These are phyloP conservation scores for Hydraecia micacea DNA, from an alignment of 2,888 invertebrate species.

Conservation along the genomic window DNA sequence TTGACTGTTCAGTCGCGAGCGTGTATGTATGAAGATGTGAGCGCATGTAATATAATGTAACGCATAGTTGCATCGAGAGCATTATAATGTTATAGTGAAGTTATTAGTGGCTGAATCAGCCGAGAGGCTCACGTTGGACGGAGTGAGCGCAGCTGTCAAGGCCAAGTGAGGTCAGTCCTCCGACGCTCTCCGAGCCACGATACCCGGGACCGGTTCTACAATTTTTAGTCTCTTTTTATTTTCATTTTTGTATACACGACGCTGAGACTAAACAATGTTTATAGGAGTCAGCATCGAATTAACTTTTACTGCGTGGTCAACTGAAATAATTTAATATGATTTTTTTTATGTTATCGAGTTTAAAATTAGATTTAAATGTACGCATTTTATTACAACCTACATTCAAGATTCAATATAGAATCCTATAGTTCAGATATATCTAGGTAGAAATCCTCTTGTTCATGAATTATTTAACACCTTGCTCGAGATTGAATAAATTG, in stretches of 20 bases:
- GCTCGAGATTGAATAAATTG: slow-evolving; percentile 38
- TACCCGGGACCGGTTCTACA: slow-evolving; percentile 89
- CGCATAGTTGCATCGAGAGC: slow-evolving; percentile 85
- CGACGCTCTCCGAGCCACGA: slow-evolving; percentile 88
- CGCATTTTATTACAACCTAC: slow-evolving; percentile 30
- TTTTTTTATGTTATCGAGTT: slow-evolving; percentile 66
- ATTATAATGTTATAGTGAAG: slow-evolving; percentile 88
- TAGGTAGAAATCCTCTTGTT: slow-evolving; percentile 24
- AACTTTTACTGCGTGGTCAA: slow-evolving; percentile 86
- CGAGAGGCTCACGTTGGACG: slow-evolving; percentile 82
- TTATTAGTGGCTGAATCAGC: slow-evolving; percentile 88
- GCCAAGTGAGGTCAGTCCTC: slow-evolving; percentile 90
- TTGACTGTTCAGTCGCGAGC: slow-evolving; percentile 66
- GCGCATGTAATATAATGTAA: slow-evolving; percentile 78
- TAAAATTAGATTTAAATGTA: slow-evolving; percentile 55
- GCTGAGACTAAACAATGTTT: slow-evolving; percentile 90
- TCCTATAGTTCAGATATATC: slow-evolving; percentile 21
- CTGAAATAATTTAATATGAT: slow-evolving; percentile 76
- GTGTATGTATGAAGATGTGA: slow-evolving; percentile 63
- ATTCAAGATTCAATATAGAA: slow-evolving; percentile 26
- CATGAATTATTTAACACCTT: slow-evolving; percentile 48
- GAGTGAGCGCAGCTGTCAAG: slow-evolving; percentile 89
- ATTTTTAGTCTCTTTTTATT: slow-evolving; percentile 90
- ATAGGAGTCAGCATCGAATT: slow-evolving; percentile 87
- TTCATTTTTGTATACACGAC: slow-evolving; percentile 90